Conservation (phyloP, 2,888 invertebrate species). For the Zootermopsis nevadensis region DNA sequence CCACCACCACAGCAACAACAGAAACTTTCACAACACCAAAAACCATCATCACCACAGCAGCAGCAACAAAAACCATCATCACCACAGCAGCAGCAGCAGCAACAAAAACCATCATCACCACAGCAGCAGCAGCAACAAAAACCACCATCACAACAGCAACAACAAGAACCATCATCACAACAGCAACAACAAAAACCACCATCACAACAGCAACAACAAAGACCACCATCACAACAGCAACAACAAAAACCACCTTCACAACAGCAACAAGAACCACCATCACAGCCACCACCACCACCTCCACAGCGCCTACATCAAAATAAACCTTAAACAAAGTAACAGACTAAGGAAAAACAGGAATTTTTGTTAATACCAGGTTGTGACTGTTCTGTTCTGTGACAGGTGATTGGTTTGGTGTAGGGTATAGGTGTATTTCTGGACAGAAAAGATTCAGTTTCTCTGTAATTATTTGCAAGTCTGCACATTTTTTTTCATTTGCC, state of each 20-base stretch:
- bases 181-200: not conserved
- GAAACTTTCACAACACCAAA: not conserved
- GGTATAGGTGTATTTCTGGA: not conserved
- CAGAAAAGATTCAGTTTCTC: not conserved
- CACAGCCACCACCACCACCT: not conserved
- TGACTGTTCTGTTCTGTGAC: not conserved
- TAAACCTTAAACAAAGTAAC: too few species aligned
- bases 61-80: not conserved
- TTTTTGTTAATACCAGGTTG: too few species aligned
- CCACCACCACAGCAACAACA: not conserved
- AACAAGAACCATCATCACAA: not conserved
- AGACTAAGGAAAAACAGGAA: too few species aligned
- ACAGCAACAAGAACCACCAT: not conserved
- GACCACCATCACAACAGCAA: not conserved
- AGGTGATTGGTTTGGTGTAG: not conserved
- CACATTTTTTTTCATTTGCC: not conserved
- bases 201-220: not conserved
- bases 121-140: conserved; percentile 5
- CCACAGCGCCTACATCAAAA: not conserved
- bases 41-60: not conserved
- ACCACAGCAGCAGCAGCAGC: not conserved
- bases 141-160: not conserved
- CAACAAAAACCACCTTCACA: not conserved
- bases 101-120: not conserved
- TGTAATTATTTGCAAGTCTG: not conserved